These are phyloP conservation scores for Rhabdomys pumilio DNA, from an alignment of 2,797 vertebrate genomes.

Conservation along the genomic window DNA sequence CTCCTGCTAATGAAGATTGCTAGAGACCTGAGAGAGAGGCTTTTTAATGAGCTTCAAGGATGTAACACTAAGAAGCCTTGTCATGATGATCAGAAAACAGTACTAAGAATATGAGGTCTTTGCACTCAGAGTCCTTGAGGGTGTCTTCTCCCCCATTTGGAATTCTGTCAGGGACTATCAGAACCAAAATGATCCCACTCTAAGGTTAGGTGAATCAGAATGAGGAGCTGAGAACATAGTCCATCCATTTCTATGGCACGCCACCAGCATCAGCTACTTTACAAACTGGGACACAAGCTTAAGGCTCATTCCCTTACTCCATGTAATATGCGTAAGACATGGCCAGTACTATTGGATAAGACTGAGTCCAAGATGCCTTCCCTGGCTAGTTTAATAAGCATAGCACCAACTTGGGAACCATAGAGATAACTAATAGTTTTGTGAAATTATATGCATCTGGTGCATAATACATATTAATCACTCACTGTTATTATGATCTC, in stretches of 20 bases:
- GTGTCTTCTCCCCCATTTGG: neutral
- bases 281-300: neutral
- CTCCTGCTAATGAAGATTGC: neutral
- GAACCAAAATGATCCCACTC: neutral
- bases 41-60: neutral
- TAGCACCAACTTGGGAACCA: neutral
- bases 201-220: neutral
- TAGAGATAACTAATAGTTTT: neutral
- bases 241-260: fast-evolving
- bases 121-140: slow-evolving; percentile 42
- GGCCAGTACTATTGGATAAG: neutral
- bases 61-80: neutral
- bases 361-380: neutral
- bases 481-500: neutral
- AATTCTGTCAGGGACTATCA: neutral
- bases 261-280: neutral
- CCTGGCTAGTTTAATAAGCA: neutral
- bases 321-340: neutral
- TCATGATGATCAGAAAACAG: neutral
- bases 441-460: neutral
- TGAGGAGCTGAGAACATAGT: neutral
- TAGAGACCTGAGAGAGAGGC: neutral
- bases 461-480: neutral
- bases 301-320: neutral
- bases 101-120: neutral